Evolutionary conservation across 2,113 vertebrate genomes (phyloP), one percentile per base, ranked within the genome.

Genomic region (Hyaena hyaena): DNA sequence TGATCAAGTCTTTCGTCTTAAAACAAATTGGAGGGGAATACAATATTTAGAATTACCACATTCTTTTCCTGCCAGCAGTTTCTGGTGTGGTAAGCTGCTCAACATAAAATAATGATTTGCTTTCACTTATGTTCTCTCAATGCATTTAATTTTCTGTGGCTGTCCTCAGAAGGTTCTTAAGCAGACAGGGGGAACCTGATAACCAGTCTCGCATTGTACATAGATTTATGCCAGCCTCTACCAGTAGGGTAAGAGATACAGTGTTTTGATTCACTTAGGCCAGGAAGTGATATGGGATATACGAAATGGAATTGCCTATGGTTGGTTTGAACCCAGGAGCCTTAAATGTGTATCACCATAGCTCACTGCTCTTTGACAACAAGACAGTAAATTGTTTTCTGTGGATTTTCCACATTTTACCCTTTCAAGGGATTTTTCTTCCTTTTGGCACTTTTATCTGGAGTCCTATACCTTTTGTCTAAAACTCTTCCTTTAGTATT

Each of bases 101-200:
- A 84, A 61, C 23, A 55, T 24, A 85, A 95, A 96, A 90, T 74
- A 65, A 84, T 65, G n/a, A 45, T 80, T 88, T 83, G 15, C 43
- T 90, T 93, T 94, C 48, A 61, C 45, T 96, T 33, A 71, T 83
- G 10, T 35, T 87, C 24, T 95, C 45, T 85, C 50, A 73, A 2
- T 12, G 7, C 5, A 85, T 55, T 82, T 81, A 82, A 26, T n/a
- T 73, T 95, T 65, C 31, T 28, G 6, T 80, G n/a, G 14, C 5
- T 79, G 8, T 86, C 71, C 61, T 84, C 53, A 82, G 69, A 69
- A 65, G 33, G 61, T 55, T 73, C 10, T 88, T 63, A 74, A 35
- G 16, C 76, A 68, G 84, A 31, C 26, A 79, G 21, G 7, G 5
- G 6, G 84, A 74, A 94, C 4, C 43, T 96, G 15, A 58, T 87